Base-by-base conservation (phyloP, 2,113 vertebrate species). In the Australoheros scitulus region DNA sequence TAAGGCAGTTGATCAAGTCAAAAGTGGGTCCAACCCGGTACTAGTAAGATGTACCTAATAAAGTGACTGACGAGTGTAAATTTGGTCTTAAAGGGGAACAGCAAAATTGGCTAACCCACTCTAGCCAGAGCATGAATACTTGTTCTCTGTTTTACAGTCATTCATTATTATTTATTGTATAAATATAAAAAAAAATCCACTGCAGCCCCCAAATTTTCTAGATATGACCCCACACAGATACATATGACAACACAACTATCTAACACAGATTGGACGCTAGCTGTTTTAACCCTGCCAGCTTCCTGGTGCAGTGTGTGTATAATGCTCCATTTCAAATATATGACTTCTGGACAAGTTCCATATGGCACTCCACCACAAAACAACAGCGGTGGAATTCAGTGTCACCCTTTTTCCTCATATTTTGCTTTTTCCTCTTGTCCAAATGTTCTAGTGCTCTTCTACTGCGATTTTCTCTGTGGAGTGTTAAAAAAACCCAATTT, bases 401-500 rank as follows among this genome's bases (percentile, higher is more conserved):
- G 43, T 32, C 3, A 32, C 6, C 17, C 14, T 17, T 17, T 17
- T 17, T 47, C 4, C 47, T 50, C 47, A 15, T 17, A 17, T 50
- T 50, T 43, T 38, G 7, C 15, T 5, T 32, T 50, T 72, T 32
- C 50, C 43, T 20, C 65, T 32, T 52, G 43, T 24, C 52, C 43
- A 72, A 72, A 72, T 72, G 65, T 72, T 72, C 32, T 26, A 52
- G 24, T 52, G 52, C 52, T 72, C 65, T 72, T 72, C 47, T 52
- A 20, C 5, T 32, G 43, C 2, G 1, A 17, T 32, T 52, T 52
- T 52, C 43, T 72, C 65, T 52, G 24, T 20, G 65, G 47, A 52
- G 24, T 72, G 43, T 72, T 52, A 14, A 47, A 47, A 47, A 47
- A 47, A 34, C 6, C 1, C 8, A 2, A 2, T 38, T 13, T 43